A percentile compares a stretch with the other conserved stretches of the same genome.
Evolutionary conservation across 1,140 invertebrate genomes (phyloP).

Genomic region (Diprion similis): DNA sequence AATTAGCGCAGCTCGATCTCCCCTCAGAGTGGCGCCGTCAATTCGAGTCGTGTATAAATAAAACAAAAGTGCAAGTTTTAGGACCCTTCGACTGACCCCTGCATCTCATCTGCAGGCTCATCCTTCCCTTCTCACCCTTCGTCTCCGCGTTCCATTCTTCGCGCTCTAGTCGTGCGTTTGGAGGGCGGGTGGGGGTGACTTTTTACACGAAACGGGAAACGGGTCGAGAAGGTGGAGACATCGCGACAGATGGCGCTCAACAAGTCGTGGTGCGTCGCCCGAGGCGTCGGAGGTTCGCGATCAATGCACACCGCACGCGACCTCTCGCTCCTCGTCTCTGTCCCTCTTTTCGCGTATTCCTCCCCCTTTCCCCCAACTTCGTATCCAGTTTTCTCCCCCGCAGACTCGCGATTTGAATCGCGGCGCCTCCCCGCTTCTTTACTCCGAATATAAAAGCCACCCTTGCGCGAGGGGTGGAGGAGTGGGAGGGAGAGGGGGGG

Average conservation of each 20-base stretch:
- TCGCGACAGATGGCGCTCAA: conserved; percentile 41
- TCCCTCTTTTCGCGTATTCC: conserved; percentile 18
- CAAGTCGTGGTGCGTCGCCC: conserved; percentile 31
- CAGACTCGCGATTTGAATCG: background rate
- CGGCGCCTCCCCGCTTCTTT: too few species aligned
- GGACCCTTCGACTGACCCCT: background rate
- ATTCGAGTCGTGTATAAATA: too few species aligned
- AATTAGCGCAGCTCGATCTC: too few species aligned
- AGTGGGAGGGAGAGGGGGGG: too few species aligned
- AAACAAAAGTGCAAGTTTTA: too few species aligned
- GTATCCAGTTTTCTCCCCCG: conserved; percentile 22
- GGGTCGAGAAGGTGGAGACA: conserved; percentile 24
- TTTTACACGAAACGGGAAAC: conserved; percentile 29
- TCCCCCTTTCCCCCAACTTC: conserved; percentile 23
- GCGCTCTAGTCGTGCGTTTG: background rate
- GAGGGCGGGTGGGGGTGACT: conserved; percentile 28
- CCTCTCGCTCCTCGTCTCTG: conserved; percentile 6
- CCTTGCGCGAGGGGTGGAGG: too few species aligned
- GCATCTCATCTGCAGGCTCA: background rate
- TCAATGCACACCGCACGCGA: conserved; percentile 1
- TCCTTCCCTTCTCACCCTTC: background rate
- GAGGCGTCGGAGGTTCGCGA: background rate
- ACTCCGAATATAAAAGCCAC: too few species aligned
- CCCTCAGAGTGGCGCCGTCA: too few species aligned
- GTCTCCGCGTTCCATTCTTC: background rate